Evolutionary conservation across 2,797 vertebrate species (phyloP), one percentile per base, ranked within the genome.

Genomic region (Pagetopsis macropterus): DNA sequence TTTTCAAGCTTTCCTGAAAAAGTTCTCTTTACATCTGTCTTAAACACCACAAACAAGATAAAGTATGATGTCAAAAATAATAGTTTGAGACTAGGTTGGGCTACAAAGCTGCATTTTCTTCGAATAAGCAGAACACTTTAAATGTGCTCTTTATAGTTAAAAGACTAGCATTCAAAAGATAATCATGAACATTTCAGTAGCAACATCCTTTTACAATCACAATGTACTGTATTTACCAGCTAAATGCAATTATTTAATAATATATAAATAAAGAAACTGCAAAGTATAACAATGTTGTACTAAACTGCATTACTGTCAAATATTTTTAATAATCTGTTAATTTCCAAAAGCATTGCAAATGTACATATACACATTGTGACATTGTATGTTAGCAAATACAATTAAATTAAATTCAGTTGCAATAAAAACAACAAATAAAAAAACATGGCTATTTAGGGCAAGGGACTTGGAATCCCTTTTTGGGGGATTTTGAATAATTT

Each of bases 41-140:
- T 58, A 27, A 3, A 45, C 21, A 54, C 44, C 23, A 54, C 15
- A 3, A 68, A 58, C 60, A 70, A n/a, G 70, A 48, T 64, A 64
- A 54, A 1, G 0, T 9, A 54, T 7, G 40, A 10, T 62, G 23
- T 73, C 31, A 52, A 48, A 73, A 48, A 43, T 65, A 61, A 31
- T 57, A 50, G 44, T 72, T 44, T 64, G 5, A 40, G 16, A 51
- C 23, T 55, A 43, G 33, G 23, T 59, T 50, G 8, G 8, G n/a
- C 69, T 76, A 65, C 19, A 10, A 52, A 41, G 9, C 11, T 9
- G n/a, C 43, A 4, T 54, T 37, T 43, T 68, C 50, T 79, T 75
- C 75, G 16, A 75, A 82, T 68, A 31, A 52, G 52, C 54, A 58
- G 45, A 1, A 59, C 68, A 54, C n/a, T 50, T 17, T 65, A 23